Conservation (phyloP, 2,113 vertebrate genomes). For the Lepus europaeus region DNA sequence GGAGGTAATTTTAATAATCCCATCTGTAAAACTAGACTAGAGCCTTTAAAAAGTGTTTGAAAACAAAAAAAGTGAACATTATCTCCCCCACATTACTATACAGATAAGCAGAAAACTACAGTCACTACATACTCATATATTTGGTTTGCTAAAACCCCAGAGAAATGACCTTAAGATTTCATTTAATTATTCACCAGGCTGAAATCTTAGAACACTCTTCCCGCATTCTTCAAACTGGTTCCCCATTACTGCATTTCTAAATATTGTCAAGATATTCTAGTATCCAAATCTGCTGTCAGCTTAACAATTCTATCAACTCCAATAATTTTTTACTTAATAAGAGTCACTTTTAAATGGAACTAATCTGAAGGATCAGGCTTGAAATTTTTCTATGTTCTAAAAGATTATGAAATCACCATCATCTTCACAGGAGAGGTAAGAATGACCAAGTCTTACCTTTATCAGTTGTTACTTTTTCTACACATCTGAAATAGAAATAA, state of each 20-base stretch:
- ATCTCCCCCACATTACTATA: background rate
- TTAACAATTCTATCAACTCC: background rate
- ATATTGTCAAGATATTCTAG: background rate
- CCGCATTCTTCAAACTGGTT: background rate
- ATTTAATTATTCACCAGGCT: constrained; percentile 60
- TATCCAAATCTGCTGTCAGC: background rate
- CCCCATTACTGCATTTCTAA: constrained; percentile 10
- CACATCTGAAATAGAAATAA: constrained; percentile 83
- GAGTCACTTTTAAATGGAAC: constrained; percentile 1
- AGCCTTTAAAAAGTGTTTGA: background rate
- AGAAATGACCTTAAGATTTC: constrained; percentile 36
- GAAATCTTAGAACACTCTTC: constrained; percentile 26
- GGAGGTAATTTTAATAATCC: constrained; percentile 1
- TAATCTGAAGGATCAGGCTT: background rate
- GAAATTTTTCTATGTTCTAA: background rate
- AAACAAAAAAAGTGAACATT: background rate
- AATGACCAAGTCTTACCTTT: constrained; percentile 88
- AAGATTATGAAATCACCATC: background rate
- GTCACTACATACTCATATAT: background rate
- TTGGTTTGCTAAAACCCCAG: background rate
- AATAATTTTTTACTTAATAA: constrained; percentile 12
- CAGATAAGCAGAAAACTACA: constrained; percentile 35
- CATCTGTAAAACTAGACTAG: constrained; percentile 34
- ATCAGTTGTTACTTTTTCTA: constrained; percentile 85
- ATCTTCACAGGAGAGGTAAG: background rate